Conservation (phyloP, 2,888 invertebrate genomes). For the Ariolimax columbianus region DNA sequence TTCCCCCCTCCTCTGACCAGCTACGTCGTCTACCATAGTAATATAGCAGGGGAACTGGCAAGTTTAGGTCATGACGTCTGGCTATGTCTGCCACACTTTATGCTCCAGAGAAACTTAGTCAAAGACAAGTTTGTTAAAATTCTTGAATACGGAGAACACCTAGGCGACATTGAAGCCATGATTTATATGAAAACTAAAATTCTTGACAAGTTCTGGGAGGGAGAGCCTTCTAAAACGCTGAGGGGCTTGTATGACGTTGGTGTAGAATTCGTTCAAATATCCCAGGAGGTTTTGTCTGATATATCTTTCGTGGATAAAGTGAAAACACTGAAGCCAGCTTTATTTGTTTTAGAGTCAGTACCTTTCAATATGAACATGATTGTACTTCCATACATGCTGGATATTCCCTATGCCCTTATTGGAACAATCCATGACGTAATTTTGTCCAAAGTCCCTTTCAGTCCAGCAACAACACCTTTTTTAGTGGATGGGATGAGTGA, state of each 20-base stretch:
- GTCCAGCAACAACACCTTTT: constrained; percentile 39
- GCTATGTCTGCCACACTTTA: constrained; percentile 14
- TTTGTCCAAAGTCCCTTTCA: constrained; percentile 49
- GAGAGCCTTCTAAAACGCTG: not conserved
- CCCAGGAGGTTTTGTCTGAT: not conserved
- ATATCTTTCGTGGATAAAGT: constrained; percentile 35
- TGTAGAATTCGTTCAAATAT: not conserved
- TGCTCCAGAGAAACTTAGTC: not conserved
- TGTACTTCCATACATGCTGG: constrained; percentile 51
- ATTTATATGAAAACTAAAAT: not conserved
- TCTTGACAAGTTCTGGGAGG: constrained; percentile 9
- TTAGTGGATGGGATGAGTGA: constrained; percentile 3
- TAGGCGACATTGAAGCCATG: not conserved
- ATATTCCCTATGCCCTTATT: constrained; percentile 51
- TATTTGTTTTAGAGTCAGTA: constrained; percentile 52
- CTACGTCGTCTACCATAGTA: constrained; percentile 45
- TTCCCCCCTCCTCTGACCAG: constrained; percentile 29
- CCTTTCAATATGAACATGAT: constrained; percentile 50
- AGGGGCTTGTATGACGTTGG: not conserved
- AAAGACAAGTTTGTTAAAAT: constrained; percentile 9
- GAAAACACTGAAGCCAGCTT: constrained; percentile 42
- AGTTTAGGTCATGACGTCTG: constrained; percentile 45
- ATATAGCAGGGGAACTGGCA: constrained; percentile 37
- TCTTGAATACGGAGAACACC: not conserved
- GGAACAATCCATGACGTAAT: constrained; percentile 49